Base-by-base conservation (phyloP, 2,888 invertebrate genomes). In the Chymomyza amoena region DNA sequence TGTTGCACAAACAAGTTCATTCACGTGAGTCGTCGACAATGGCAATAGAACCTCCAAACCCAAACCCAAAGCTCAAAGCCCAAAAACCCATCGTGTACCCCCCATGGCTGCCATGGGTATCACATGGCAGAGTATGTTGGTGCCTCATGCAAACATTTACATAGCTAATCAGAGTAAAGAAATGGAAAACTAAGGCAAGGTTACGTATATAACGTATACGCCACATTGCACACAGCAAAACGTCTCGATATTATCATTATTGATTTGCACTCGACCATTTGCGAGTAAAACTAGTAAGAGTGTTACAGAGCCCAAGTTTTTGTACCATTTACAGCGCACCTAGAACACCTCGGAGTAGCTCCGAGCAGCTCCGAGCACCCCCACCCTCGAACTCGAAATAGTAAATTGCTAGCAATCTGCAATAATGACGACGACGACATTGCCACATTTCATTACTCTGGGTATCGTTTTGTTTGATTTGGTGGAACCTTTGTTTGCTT, bases 1-100 rank as follows among this genome's bases (percentile, higher is more conserved):
- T 66, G 57, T 6, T 81, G 79, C 70, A 68, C 76, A 83, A 81
- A 80, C 73, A 84, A 78, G 76, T 82, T 82, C 73, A 82, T 82
- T 82, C 81, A 85, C 80, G 83, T 84, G 80, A 73, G 68, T 61
- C 64, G 54, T 65, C 60, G 68, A 36, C 63, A 66, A 45, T 45
- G 39, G 13, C 39, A 10, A 45, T 10, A 13, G 39, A 45, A 45
- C 39, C 39, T 4, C 39, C 13, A 45, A 45, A 10, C 13, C 39
- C 13, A 45, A 45, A 45, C 9, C 32, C 32, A 32, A n/a, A n/a
- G n/a, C n/a, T n/a, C n/a, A n/a, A n/a, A n/a, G n/a, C n/a, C n/a
- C n/a, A n/a, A n/a, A n/a, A n/a, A n/a, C n/a, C n/a, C n/a, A n/a
- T n/a, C n/a, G n/a, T n/a, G n/a, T n/a, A n/a, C n/a, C n/a, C n/a